Percentiles rank a stretch among this genome's conserved stretches.
Conservation (phyloP, 2,113 vertebrate species). For the Gorsachius goisagi region DNA sequence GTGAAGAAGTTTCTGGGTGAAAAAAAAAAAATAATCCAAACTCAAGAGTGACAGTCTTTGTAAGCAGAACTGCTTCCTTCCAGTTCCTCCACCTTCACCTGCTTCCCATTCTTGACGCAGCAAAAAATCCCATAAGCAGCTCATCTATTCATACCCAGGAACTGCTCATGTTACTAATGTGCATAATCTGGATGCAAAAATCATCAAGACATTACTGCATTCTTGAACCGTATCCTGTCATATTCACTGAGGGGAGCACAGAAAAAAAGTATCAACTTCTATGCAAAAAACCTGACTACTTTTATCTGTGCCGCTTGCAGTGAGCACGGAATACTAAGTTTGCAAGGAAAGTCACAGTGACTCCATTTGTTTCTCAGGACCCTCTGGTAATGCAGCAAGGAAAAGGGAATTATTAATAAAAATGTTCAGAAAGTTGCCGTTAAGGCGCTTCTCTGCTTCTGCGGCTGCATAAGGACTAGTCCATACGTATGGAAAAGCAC, state of each 20-base stretch:
- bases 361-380: neutral
- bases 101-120: neutral
- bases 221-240: neutral
- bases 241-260: neutral
- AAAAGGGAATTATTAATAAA: neutral
- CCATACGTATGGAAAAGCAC: neutral
- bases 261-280: neutral
- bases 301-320: neutral
- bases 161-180: neutral
- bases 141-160: conserved; percentile 9
- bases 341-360: neutral
- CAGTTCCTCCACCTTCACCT: neutral
- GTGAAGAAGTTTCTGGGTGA: neutral
- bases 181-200: conserved; percentile 4
- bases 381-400: neutral
- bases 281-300: neutral
- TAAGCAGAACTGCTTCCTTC: conserved; percentile 9
- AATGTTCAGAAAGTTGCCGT: neutral
- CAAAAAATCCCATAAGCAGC: neutral
- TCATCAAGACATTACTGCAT: neutral
- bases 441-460: neutral
- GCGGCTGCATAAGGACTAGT: neutral
- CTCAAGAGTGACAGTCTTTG: neutral
- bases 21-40: neutral
- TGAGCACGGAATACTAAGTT: neutral